phyloP scores from a whole-genome alignment of 2,113 vertebrate genomes.

The Corythoichthys intestinalis region DNA sequence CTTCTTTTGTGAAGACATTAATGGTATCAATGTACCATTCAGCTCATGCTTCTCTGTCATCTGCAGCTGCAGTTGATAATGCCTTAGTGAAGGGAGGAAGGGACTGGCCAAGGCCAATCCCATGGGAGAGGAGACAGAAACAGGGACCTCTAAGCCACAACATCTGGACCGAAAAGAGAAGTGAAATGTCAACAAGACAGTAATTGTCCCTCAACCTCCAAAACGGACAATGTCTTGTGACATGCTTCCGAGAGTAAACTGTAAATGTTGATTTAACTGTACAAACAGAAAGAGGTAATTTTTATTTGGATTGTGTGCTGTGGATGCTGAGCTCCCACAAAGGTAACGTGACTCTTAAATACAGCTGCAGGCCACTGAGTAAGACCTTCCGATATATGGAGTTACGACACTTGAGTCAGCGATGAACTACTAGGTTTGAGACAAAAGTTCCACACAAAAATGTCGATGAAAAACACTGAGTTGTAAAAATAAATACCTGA shows the following conservation, averaged over 20 bases:
- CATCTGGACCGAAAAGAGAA: constrained; percentile 39
- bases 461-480: too few species aligned
- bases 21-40: constrained; percentile 9
- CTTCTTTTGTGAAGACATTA: neutral
- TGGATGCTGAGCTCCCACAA: constrained; percentile 17
- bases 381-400: constrained; percentile 47
- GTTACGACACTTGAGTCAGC: constrained; percentile 41
- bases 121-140: constrained; percentile 34
- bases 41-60: constrained; percentile 27
- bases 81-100: constrained; percentile 11
- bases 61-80: constrained; percentile 50
- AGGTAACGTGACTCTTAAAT: constrained; percentile 47
- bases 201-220: constrained; percentile 16
- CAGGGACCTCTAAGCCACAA: constrained; percentile 35
- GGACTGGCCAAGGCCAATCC: constrained; percentile 44
- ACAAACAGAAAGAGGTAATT: constrained; percentile 35
- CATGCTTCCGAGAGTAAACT: constrained; percentile 21
- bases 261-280: constrained; percentile 48
- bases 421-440: constrained; percentile 20
- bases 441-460: constrained; percentile 22
- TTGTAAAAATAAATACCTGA: too few species aligned
- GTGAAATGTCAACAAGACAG: constrained; percentile 38
- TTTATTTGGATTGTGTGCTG: constrained; percentile 2
- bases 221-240: constrained; percentile 29
- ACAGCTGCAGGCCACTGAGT: constrained; percentile 47